phyloP scores from a whole-genome alignment of 2,888 invertebrate species.

The Micoletzkya japonica region DNA sequence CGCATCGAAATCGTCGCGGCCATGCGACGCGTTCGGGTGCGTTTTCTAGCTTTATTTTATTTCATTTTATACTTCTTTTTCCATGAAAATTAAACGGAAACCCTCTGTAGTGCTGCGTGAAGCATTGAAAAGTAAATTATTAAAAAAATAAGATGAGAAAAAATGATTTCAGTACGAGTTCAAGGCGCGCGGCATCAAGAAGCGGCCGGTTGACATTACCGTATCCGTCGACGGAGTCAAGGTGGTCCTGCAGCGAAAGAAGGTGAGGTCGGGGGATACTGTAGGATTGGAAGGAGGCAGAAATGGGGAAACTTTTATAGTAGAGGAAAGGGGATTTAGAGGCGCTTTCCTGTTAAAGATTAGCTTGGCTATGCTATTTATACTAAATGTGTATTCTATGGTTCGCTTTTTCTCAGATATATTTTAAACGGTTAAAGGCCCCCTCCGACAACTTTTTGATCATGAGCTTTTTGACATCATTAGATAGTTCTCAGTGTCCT shows the following conservation, averaged over 20 bases:
- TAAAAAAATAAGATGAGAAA: neutral
- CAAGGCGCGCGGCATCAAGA: conserved; percentile 95
- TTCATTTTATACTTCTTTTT: neutral
- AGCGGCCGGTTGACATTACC: conserved; percentile 91
- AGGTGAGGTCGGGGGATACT: conserved; percentile 67
- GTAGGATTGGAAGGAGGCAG: too few species aligned
- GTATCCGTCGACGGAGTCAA: conserved; percentile 93
- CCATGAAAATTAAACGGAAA: neutral
- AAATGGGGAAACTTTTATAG: too few species aligned
- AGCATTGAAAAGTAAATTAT: neutral
- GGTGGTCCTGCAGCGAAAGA: conserved; percentile 79
- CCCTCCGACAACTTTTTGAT: too few species aligned
- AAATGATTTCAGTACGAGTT: conserved; percentile 85
- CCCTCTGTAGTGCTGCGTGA: neutral
- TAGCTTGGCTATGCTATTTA: too few species aligned
- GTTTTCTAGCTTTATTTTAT: conserved; percentile 63
- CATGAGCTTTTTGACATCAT: too few species aligned
- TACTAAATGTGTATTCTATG: too few species aligned
- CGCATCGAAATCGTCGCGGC: conserved; percentile 97
- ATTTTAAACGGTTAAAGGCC: too few species aligned
- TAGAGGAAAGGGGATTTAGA: too few species aligned
- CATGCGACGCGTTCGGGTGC: conserved; percentile 95
- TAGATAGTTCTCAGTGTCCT: too few species aligned
- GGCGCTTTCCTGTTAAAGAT: too few species aligned
- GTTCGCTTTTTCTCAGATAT: too few species aligned